Evolutionary conservation across 2,797 vertebrate species (phyloP).

Genomic region (Tympanoctomys barrerae): DNA sequence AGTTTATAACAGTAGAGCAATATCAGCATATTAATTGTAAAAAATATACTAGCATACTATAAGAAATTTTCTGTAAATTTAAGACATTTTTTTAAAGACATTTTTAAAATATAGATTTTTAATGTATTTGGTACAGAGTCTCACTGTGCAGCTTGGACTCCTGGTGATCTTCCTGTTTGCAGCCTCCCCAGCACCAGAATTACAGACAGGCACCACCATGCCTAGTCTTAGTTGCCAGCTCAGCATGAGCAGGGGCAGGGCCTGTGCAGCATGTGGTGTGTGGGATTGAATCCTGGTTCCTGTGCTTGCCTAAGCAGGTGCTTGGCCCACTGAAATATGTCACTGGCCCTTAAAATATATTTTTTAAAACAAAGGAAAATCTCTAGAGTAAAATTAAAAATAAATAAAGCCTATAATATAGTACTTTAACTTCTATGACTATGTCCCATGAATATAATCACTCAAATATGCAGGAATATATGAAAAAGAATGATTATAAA

Average conservation of each 20-base stretch:
- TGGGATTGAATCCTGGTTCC: too few species aligned
- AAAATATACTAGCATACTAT: not conserved
- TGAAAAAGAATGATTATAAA: not conserved
- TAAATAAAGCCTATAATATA: not conserved
- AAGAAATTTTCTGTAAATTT: slow-evolving; percentile 1
- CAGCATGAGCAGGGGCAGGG: too few species aligned
- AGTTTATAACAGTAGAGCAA: not conserved
- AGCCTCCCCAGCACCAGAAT: too few species aligned
- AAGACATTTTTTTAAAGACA: not conserved
- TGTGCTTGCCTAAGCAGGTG: too few species aligned
- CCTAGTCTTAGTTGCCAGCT: too few species aligned
- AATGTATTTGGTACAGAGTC: too few species aligned
- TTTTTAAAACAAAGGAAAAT: not conserved
- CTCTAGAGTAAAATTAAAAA: not conserved
- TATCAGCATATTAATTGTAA: not conserved
- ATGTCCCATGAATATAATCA: not conserved
- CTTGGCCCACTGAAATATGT: too few species aligned
- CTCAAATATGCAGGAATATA: not conserved
- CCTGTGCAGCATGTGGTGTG: too few species aligned
- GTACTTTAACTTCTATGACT: not conserved
- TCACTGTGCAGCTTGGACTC: too few species aligned
- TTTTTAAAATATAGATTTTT: too few species aligned
- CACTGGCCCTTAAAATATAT: not conserved
- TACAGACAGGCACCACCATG: too few species aligned
- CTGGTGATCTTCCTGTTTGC: too few species aligned